Conservation (phyloP, 2,888 invertebrate species). For the Eristalis pertinax region DNA sequence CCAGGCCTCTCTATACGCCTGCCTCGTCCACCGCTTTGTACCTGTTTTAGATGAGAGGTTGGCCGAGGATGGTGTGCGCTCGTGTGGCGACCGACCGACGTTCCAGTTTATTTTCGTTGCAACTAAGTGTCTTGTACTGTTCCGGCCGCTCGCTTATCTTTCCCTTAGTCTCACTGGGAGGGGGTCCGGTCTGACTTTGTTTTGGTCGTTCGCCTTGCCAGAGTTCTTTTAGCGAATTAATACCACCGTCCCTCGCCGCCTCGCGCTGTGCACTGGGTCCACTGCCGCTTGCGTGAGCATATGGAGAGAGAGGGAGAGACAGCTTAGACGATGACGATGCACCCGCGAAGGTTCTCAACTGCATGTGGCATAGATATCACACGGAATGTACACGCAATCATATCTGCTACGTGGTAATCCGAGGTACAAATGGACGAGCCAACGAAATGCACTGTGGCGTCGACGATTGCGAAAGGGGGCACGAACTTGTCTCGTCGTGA, state of each 20-base stretch:
- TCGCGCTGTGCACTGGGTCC: not conserved
- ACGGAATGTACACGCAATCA: conserved; percentile 52
- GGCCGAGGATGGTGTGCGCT: conserved; percentile 1
- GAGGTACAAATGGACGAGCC: not conserved
- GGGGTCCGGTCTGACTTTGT: conserved; percentile 34
- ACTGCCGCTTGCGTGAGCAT: not conserved
- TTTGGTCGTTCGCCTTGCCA: conserved; percentile 33
- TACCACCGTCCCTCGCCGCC: not conserved
- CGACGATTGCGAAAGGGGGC: not conserved
- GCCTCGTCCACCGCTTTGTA: conserved; percentile 33
- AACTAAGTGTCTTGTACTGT: conserved; percentile 57
- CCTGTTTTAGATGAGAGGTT: conserved; percentile 41
- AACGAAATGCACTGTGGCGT: conserved; percentile 3
- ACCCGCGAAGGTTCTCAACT: conserved; percentile 31
- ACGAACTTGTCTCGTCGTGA: not conserved
- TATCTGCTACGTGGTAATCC: conserved; percentile 35
- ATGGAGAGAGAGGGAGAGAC: not conserved
- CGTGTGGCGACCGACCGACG: conserved; percentile 11
- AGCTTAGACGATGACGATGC: conserved; percentile 31
- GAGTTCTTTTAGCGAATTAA: conserved; percentile 52
- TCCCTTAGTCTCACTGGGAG: too few relatives aligned
- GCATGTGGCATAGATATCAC: conserved; percentile 58
- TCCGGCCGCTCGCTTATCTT: conserved; percentile 47
- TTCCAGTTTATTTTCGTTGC: conserved; percentile 57
- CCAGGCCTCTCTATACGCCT: conserved; percentile 14